Conservation (phyloP, 2,797 vertebrate genomes). For the Nasua narica region DNA sequence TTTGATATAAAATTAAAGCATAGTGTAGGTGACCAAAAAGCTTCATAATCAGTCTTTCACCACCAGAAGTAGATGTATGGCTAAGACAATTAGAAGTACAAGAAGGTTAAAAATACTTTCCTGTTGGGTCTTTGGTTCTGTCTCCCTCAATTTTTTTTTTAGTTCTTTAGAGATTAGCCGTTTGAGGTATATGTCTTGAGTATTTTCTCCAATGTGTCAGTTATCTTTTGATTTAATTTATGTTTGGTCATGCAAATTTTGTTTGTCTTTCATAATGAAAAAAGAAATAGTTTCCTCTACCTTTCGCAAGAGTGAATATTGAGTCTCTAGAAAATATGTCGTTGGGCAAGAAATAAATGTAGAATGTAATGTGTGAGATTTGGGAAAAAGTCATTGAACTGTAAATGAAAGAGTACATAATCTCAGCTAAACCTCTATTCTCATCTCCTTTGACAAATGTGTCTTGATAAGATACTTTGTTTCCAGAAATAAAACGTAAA, state of each 20-base stretch:
- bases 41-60: not conserved
- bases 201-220: not conserved
- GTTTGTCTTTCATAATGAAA: not conserved
- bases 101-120: not conserved
- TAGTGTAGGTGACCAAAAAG: not conserved
- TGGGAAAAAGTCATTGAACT: not conserved
- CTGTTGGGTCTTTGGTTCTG: not conserved
- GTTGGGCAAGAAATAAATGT: not conserved
- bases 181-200: not conserved
- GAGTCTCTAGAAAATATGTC: not conserved
- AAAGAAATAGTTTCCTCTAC: not conserved
- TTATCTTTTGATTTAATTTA: not conserved
- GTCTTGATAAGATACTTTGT: not conserved
- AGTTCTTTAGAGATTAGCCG: not conserved
- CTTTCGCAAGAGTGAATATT: not conserved
- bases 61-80: not conserved
- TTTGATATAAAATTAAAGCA: slow-evolving; percentile 12
- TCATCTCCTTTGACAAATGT: slow-evolving; percentile 21
- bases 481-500: not conserved
- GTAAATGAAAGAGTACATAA: not conserved
- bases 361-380: not conserved
- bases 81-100: not conserved
- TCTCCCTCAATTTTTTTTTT: not conserved
- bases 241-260: not conserved
- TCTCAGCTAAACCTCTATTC: slow-evolving; percentile 5